Conservation (phyloP, 2,113 vertebrate species). For the Alaudala cheleensis region DNA sequence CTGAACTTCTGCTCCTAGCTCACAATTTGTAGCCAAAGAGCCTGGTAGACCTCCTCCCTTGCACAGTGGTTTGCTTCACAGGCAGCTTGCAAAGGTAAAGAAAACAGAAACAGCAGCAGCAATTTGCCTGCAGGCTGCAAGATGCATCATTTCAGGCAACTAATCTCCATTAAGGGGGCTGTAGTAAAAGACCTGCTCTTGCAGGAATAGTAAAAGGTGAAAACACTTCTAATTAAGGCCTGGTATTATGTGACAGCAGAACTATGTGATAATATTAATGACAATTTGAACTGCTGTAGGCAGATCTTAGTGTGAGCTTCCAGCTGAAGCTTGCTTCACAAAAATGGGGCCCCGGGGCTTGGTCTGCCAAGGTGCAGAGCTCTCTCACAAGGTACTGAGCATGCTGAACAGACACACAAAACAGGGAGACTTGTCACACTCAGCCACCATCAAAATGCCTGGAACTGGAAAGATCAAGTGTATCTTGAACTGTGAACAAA, state of each 20-base stretch:
- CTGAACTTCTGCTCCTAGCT: conserved; percentile 24
- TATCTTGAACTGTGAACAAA: background rate
- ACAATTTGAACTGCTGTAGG: background rate
- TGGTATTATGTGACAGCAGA: background rate
- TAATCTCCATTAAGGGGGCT: background rate
- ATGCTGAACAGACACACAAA: background rate
- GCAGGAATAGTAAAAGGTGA: background rate
- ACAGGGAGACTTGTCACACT: background rate
- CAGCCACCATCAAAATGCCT: background rate
- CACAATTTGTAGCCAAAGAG: background rate
- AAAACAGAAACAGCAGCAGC: conserved; percentile 16
- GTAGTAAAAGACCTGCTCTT: background rate
- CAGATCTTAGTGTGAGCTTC: background rate
- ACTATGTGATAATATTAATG: background rate
- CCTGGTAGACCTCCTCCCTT: background rate
- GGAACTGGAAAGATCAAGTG: background rate
- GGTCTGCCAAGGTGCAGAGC: background rate
- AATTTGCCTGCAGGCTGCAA: conserved; percentile 15
- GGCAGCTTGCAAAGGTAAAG: background rate
- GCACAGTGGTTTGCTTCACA: background rate
- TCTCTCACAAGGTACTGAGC: background rate
- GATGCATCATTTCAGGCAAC: background rate
- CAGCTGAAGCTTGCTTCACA: background rate
- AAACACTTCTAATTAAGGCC: conserved; percentile 3
- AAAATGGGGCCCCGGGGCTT: background rate